These are phyloP conservation scores for Apotomis turbidana DNA, from an alignment of 2,888 invertebrate species.

Conservation along the genomic window DNA sequence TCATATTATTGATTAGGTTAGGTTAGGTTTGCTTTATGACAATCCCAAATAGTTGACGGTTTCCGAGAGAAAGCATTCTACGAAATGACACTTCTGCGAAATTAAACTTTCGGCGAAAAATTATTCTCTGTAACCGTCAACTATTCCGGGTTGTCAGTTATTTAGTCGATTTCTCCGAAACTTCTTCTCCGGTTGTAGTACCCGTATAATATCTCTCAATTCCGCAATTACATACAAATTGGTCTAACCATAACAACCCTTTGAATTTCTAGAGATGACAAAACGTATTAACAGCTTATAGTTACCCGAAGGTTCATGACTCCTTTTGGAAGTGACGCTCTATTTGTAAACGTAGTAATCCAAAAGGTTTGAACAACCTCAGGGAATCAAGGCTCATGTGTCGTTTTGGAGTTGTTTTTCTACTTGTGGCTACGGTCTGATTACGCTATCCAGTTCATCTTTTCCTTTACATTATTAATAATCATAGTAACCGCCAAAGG, in stretches of 20 bases:
- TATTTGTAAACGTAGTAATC: too few relatives aligned
- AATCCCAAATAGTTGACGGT: too few relatives aligned
- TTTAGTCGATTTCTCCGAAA: neutral
- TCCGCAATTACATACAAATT: constrained; percentile 31
- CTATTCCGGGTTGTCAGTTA: too few relatives aligned
- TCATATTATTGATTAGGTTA: too few relatives aligned
- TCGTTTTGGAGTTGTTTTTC: neutral
- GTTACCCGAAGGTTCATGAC: too few relatives aligned
- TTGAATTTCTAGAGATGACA: neutral
- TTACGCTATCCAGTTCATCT: constrained; percentile 30
- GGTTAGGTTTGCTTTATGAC: too few relatives aligned
- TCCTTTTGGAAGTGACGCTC: too few relatives aligned
- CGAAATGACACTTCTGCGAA: too few relatives aligned
- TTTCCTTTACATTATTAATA: constrained; percentile 37
- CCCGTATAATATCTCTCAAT: constrained; percentile 3
- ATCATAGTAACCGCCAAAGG: constrained; percentile 38
- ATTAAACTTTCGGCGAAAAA: too few relatives aligned
- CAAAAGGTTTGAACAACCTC: neutral
- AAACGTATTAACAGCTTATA: neutral
- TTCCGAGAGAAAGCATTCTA: too few relatives aligned
- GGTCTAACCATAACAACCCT: constrained; percentile 21
- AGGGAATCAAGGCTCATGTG: neutral
- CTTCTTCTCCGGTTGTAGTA: constrained; percentile 3
- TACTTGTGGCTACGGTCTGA: constrained; percentile 33
- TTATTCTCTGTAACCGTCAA: too few relatives aligned